Conservation (phyloP, 1,140 invertebrate species). For the Heliconius eleuchia region DNA sequence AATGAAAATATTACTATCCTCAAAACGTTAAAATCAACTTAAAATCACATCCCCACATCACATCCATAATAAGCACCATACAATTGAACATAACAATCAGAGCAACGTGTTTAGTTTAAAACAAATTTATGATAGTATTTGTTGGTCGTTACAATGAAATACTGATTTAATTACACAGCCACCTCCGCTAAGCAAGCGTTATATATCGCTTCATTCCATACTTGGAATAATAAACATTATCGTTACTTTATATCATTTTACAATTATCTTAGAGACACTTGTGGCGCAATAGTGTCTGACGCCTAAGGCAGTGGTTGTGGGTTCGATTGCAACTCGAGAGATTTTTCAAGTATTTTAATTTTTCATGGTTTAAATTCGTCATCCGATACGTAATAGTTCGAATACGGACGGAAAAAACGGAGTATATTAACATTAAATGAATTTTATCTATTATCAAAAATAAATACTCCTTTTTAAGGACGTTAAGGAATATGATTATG, state of each 20-base stretch:
- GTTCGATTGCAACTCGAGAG: background rate
- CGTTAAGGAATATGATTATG: too few relatives aligned
- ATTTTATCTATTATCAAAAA: too few relatives aligned
- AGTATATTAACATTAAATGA: too few relatives aligned
- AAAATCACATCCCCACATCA: background rate
- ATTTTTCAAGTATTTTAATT: too few relatives aligned
- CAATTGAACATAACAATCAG: slow-evolving; percentile 42
- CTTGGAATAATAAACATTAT: slow-evolving; percentile 30
- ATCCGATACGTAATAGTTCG: too few relatives aligned
- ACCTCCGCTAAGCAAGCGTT: slow-evolving; percentile 25
- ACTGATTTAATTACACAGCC: slow-evolving; percentile 53
- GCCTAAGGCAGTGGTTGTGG: background rate
- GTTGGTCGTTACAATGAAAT: slow-evolving; percentile 47
- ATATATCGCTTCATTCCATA: slow-evolving; percentile 25
- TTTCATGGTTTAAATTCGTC: too few relatives aligned
- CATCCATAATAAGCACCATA: slow-evolving; percentile 15
- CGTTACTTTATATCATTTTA: slow-evolving; percentile 17
- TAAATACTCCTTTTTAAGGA: too few relatives aligned
- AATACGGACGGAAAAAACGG: too few relatives aligned
- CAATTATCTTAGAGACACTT: background rate
- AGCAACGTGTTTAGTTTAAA: slow-evolving; percentile 46
- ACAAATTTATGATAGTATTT: slow-evolving; percentile 45
- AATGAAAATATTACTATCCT: too few relatives aligned
- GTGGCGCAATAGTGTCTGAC: background rate
- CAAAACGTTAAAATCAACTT: background rate